phyloP scores from a whole-genome alignment of 2,888 invertebrate species.

The Apoderus coryli region DNA sequence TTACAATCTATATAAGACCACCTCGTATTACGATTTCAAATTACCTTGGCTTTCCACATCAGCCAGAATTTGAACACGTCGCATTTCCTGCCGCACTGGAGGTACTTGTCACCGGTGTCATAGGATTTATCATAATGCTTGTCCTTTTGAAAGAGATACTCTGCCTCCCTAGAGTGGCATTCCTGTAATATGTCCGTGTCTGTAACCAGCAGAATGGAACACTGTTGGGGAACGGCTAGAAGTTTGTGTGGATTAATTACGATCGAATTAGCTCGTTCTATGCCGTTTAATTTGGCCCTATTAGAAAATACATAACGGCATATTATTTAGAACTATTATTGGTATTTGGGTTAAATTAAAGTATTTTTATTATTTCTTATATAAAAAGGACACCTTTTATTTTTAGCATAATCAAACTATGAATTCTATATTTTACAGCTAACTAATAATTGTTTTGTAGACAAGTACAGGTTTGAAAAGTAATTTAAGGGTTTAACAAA shows the following conservation, averaged over 20 bases:
- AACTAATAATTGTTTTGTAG: too few relatives aligned
- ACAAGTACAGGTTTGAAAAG: too few relatives aligned
- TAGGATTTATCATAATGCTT: conserved; percentile 38
- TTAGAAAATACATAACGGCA: conserved; percentile 6
- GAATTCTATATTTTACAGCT: too few relatives aligned
- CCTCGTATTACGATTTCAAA: too few relatives aligned
- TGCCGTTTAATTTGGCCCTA: conserved; percentile 34
- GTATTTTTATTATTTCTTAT: too few relatives aligned
- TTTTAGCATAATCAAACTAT: too few relatives aligned
- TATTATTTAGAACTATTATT: too few relatives aligned
- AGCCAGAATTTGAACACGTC: conserved; percentile 59
- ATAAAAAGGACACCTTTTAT: too few relatives aligned
- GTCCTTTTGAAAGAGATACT: conserved; percentile 41
- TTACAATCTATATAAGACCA: too few relatives aligned
- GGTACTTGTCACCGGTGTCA: conserved; percentile 43
- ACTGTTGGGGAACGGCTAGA: conserved; percentile 43
- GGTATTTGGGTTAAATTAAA: too few relatives aligned
- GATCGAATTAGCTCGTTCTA: conserved; percentile 42
- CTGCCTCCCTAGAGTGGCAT: conserved; percentile 36
- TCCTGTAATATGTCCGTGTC: conserved; percentile 31
- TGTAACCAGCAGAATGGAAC: conserved; percentile 35
- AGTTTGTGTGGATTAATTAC: conserved; percentile 49
- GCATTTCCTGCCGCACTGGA: conserved; percentile 54
- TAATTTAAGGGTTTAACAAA: too few relatives aligned
- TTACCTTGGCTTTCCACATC: conserved; percentile 54